These are phyloP conservation scores for Leucoraja ocellata DNA, from an alignment of 2,797 vertebrate species.

Conservation along the genomic window DNA sequence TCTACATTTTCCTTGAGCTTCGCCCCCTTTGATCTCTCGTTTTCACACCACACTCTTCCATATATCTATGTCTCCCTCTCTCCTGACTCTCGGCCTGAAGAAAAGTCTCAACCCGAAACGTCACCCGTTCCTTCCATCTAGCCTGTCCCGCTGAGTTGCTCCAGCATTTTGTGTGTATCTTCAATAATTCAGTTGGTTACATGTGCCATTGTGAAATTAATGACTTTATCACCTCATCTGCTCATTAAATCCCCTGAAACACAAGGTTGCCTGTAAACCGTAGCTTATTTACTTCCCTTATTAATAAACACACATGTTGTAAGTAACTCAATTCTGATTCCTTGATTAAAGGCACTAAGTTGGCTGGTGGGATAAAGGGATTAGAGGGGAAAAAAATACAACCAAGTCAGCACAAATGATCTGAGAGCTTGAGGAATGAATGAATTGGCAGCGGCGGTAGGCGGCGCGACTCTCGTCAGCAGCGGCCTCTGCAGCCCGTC, in stretches of 20 bases:
- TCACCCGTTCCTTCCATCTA: no score
- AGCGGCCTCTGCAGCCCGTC: no score
- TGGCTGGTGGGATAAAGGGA: background rate
- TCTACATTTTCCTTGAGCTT: no score
- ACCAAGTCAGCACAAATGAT: background rate
- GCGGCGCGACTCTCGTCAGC: no score
- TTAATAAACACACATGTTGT: background rate
- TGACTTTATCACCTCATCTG: background rate
- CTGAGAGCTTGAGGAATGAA: background rate
- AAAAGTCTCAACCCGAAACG: no score
- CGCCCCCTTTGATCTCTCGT: no score
- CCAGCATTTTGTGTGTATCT: background rate
- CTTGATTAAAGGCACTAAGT: background rate
- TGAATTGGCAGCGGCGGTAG: background rate
- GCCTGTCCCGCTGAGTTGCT: no score
- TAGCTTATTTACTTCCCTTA: background rate
- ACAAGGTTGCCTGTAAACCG: background rate
- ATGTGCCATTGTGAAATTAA: background rate
- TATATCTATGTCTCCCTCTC: no score
- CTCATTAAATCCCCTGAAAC: background rate
- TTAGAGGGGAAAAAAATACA: background rate
- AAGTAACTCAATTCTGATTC: background rate
- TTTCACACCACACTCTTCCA: no score
- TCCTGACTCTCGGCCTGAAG: no score
- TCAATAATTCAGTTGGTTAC: background rate